Conservation (phyloP, 2,113 vertebrate genomes). For the Hemichromis elongatus region DNA sequence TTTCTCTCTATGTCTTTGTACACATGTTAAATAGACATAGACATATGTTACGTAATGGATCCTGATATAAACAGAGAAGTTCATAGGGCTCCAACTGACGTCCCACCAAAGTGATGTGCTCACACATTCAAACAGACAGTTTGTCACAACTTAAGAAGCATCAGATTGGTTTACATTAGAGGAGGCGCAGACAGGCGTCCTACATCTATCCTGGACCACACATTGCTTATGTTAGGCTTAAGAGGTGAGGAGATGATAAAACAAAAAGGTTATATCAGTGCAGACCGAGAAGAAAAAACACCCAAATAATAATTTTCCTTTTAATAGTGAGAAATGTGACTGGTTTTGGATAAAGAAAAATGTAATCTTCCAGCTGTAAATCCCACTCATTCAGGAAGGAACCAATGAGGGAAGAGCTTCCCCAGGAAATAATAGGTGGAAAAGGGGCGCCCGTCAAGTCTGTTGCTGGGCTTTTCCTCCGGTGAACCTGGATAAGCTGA, state of each 20-base stretch:
- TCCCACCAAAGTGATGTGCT: neutral
- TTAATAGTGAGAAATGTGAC: neutral
- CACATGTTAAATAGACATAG: neutral
- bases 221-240: neutral
- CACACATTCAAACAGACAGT: neutral
- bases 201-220: neutral
- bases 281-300: neutral
- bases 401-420: conserved; percentile 29
- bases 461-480: conserved; percentile 33
- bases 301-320: neutral
- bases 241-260: neutral
- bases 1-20: neutral
- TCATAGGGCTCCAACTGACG: neutral
- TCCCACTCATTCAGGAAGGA: conserved; percentile 35
- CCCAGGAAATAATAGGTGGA: conserved; percentile 40
- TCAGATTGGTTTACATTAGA: conserved; percentile 15
- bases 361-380: neutral
- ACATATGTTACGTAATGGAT: conserved; percentile 7
- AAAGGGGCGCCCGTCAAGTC: neutral
- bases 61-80: conserved; percentile 26
- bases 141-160: neutral
- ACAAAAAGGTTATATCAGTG: neutral
- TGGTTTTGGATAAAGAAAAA: neutral
- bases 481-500: neutral
- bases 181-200: neutral